These are phyloP conservation scores for Megalurothrips usitatus DNA, from an alignment of 2,888 invertebrate genomes.

Conservation along the genomic window DNA sequence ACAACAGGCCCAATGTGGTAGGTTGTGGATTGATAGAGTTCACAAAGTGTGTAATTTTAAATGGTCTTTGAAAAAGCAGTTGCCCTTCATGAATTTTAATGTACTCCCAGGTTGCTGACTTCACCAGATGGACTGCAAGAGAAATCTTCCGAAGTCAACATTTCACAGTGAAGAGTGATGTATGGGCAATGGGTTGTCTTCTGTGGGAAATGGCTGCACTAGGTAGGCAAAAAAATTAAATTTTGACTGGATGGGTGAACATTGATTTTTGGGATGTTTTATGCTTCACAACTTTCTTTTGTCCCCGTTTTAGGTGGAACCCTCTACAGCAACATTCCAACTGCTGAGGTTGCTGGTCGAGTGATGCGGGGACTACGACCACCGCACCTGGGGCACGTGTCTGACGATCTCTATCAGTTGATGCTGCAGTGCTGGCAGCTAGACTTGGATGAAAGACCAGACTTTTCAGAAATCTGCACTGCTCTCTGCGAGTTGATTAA, in stretches of 20 bases:
- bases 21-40: no score
- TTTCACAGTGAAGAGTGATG: constrained; percentile 66
- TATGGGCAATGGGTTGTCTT: constrained; percentile 78
- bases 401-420: constrained; percentile 74
- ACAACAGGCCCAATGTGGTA: constrained; percentile 57
- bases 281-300: not conserved
- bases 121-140: constrained; percentile 72
- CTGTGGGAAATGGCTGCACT: constrained; percentile 78
- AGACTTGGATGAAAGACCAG: constrained; percentile 73
- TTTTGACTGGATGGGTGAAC: no score
- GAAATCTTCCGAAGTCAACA: constrained; percentile 66
- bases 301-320: constrained; percentile 59
- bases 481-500: constrained; percentile 14
- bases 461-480: constrained; percentile 47
- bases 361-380: constrained; percentile 67
- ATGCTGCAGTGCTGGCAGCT: constrained; percentile 81
- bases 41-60: no score
- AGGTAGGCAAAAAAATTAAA: constrained; percentile 48
- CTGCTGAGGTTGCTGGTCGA: constrained; percentile 62
- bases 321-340: constrained; percentile 65
- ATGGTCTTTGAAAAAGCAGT: not conserved
- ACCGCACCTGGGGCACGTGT: constrained; percentile 67
- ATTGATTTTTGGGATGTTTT: not conserved
- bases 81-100: constrained; percentile 5
- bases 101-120: constrained; percentile 55